Evolutionary conservation across 2,888 invertebrate species (phyloP).

Genomic region (Trimorus sp.): DNA sequence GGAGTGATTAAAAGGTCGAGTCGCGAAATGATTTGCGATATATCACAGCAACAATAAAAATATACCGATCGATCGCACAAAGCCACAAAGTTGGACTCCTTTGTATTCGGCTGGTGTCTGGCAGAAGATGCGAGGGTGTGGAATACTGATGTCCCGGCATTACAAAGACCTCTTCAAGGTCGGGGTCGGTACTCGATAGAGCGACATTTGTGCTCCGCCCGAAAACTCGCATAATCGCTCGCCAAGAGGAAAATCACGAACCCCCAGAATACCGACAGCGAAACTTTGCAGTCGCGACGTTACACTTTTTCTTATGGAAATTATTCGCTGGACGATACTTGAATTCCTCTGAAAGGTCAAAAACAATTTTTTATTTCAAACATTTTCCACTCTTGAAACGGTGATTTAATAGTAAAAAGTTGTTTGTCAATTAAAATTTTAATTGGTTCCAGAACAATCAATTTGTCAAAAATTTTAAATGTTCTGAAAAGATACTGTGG

Average conservation of each 20-base stretch:
- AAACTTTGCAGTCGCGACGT: no score
- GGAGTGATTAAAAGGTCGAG: constrained; percentile 40
- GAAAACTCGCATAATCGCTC: constrained; percentile 67
- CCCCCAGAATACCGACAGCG: constrained; percentile 18
- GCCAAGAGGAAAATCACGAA: constrained; percentile 41
- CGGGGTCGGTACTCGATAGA: constrained; percentile 73
- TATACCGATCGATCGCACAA: constrained; percentile 67
- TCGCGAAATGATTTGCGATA: constrained; percentile 34
- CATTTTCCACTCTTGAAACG: no score
- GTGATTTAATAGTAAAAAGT: no score
- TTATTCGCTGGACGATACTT: no score
- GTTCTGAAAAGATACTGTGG: no score
- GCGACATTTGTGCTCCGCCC: constrained; percentile 67
- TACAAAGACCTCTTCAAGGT: constrained; percentile 81
- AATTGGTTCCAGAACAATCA: no score
- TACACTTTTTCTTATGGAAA: no score
- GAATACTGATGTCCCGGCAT: constrained; percentile 79
- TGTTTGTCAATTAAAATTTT: no score
- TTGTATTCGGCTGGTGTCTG: constrained; percentile 76
- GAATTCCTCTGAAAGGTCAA: no score
- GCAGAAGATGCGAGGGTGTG: constrained; percentile 78
- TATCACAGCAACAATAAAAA: constrained; percentile 63
- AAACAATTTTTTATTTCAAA: no score
- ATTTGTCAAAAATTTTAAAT: no score
- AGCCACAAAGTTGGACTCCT: constrained; percentile 65